Base-by-base conservation (phyloP, 2,113 vertebrate genomes). In the Osmerus eperlanus region DNA sequence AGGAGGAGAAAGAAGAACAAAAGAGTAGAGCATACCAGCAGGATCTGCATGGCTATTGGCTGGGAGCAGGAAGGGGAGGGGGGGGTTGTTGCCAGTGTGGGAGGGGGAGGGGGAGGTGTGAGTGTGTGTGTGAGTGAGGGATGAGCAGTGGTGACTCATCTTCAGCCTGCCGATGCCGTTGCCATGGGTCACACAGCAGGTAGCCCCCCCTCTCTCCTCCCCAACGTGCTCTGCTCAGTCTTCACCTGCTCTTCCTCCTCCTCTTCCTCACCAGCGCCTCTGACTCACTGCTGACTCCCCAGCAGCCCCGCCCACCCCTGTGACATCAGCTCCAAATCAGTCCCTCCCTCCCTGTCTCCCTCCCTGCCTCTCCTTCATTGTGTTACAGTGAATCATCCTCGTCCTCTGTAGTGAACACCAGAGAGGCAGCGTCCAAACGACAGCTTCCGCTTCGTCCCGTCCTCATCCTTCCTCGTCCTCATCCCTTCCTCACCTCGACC, bases 251-350 rank as follows among this genome's bases (percentile, higher is more conserved):
- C 61, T 71, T 79, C 86, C 68, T 71, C 70, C 74, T 71, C 74
- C 77, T 73, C 77, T 69, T 85, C 83, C 70, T 78, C 81, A 79
- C 80, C 82, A 84, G 75, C 80, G 79, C 83, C 77, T 87, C 83
- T 89, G 87, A 88, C 85, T 89, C 89, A 87, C 83, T 78, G 66
- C 80, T 87, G 82, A 88, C 85, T 85, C 86, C 83, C 77, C 11
- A 14, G n/a, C 81, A 53, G 51, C 55, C 55, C 65, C 51, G 14
- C 66, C 52, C 52, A 19, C 21, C 67, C 55, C 23, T 75, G 83
- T 89, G 87, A 88, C 86, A 87, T 87, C 89, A 89, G 67, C 70
- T 81, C 78, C 77, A 83, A 66, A 67, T 36, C 54, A 16, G 61
- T 64, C 36, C 9, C 64, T 21, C 3, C 19, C 1, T 19, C 18